Evolutionary conservation across 2,888 invertebrate genomes (phyloP), one percentile per base, ranked within the genome.

Genomic region (Linhomoeus sp.): DNA sequence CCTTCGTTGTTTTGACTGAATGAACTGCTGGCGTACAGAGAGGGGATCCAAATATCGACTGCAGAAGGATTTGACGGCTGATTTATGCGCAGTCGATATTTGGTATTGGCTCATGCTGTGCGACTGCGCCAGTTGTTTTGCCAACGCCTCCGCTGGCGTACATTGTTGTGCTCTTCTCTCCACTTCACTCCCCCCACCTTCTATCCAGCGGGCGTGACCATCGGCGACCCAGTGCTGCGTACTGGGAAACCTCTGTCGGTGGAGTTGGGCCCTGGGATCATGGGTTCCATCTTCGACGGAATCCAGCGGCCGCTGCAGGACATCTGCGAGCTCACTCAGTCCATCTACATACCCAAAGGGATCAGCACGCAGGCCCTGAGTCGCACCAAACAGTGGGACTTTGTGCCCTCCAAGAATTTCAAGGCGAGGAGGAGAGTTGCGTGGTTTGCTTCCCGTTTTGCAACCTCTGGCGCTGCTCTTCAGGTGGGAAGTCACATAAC

Each of bases 281-380:
- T 99, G 76, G 88, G 87, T 55, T 88, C 87, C 67, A 99, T 99
- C 72, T 99, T 94, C 72, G 97, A 99, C 72, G 97, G 97, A 74
- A 99, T 97, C 70, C 97, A 97, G 72, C 81, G 97, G 64, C 97
- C 97, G 0, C 70, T 99, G 62, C 87, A 71, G 50, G 92, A 90
- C 71, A 97, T 99, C 68, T 76, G 81, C 65, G 86, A 87, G 65
- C 70, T 88, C 53, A 87, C 88, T 1, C 75, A 78, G 65, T 88
- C 87, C 65, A 99, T 99, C 71, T 99, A 99, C 76, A 99, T 99
- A 70, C 97, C 97, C 41, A 94, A 92, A 74, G 97, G 94, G 69
- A 78, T 99, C 44, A 94, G 92, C 69, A 79, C 82, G 49, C 90
- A 90, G n/a, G 76, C 81, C 45, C 70, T 99, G 50, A 81, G 82